phyloP scores from a whole-genome alignment of 2,797 vertebrate species.

The Sciurus carolinensis region DNA sequence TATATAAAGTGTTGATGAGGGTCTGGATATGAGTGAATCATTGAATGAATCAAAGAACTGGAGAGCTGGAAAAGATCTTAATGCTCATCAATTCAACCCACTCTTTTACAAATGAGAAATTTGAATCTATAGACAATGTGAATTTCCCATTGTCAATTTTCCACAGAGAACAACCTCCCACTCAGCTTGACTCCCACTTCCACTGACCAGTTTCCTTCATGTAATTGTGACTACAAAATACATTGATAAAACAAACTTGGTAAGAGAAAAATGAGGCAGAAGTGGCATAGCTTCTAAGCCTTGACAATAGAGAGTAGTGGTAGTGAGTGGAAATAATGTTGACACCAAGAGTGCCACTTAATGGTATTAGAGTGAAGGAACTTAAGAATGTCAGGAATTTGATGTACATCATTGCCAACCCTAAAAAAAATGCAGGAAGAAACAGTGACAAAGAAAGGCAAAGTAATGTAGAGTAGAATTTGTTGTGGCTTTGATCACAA shows the following conservation, averaged over 20 bases:
- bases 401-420: not conserved
- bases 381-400: not conserved
- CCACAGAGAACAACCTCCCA: constrained; percentile 1
- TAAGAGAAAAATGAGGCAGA: constrained; percentile 8
- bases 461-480: not conserved
- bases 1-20: constrained; percentile 9
- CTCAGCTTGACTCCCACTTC: constrained; percentile 23
- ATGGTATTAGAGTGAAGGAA: not conserved
- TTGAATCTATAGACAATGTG: constrained; percentile 31
- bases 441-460: not conserved
- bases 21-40: constrained; percentile 71
- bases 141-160: constrained; percentile 38
- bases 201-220: constrained; percentile 43
- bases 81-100: constrained; percentile 53
- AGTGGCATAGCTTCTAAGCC: not conserved
- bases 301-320: not conserved
- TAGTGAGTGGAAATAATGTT: constrained; percentile 49
- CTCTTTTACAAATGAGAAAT: constrained; percentile 53
- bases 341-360: not conserved
- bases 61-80: constrained; percentile 41
- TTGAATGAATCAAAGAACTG: constrained; percentile 65
- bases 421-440: not conserved
- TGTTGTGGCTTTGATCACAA: constrained; percentile 8
- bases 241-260: not conserved
- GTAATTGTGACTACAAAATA: not conserved